Base-by-base conservation (phyloP, 23 tunicate species). In the Halocynthia roretzi region DNA sequence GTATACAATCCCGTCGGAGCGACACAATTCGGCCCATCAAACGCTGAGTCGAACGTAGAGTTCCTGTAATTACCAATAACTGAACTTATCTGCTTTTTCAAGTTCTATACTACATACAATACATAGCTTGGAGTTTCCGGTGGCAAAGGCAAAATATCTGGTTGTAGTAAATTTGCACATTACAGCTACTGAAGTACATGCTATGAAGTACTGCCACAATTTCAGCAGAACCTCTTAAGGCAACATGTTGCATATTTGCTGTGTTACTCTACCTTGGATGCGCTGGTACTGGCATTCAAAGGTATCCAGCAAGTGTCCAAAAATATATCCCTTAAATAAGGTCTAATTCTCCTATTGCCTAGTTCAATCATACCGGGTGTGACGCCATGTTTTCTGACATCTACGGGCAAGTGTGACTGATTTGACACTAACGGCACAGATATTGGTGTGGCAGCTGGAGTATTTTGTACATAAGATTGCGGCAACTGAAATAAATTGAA, bases 11-110 rank as follows among this genome's bases (percentile, higher is more conserved):
- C 65, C 83, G 86, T 62, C 98, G 80, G 66, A 92, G 70, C 9
- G 84, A 76, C 6, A 92, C 98, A 23, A 92, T 92, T 10, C 97
- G 72, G 40, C 82, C 87, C 92, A 92, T 92, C 14, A 92, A 80
- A 18, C 91, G 76, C n/a, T 85, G 87, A 6, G 98, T 92, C 0
- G 98, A 92, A 10, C 81, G 83, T 7, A 92, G 79, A 6, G 98
- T 92, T 8, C 75, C 98, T 92, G 81, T 7, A 61, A 55, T n/a
- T 9, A 58, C 63, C 44, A 31, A 31, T 31, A 31, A n/a, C n/a
- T n/a, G n/a, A n/a, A n/a, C n/a, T n/a, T n/a, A n/a, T n/a, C 10
- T 56, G 62, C 62, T 56, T 56, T 10, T 56, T 10, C 10, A 10
- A 56, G 10, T 10, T 12, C 11, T 56, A 12, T 10, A 56, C 62